phyloP scores from a whole-genome alignment of 1,140 invertebrate genomes.

The Pseudoatta argentina region DNA sequence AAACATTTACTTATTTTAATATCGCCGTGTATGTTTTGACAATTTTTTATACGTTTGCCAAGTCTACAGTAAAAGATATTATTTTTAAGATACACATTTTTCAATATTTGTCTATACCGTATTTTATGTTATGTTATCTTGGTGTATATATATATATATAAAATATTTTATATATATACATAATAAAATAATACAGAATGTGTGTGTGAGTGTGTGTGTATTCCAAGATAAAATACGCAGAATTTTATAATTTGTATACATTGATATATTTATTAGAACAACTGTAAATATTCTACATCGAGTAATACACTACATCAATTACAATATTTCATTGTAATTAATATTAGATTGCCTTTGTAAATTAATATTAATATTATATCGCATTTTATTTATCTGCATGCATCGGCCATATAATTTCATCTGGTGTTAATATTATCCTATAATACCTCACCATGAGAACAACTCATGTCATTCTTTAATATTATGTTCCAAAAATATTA shows the following conservation, averaged over 20 bases:
- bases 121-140: background rate
- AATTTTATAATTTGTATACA: slow-evolving; percentile 10
- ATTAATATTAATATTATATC: slow-evolving; percentile 40
- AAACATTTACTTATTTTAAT: background rate
- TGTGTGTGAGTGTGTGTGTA: too few species aligned
- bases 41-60: background rate
- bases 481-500: slow-evolving; percentile 4
- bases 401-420: slow-evolving; percentile 10
- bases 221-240: background rate
- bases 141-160: too few species aligned
- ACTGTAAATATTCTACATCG: slow-evolving; percentile 2
- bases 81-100: background rate
- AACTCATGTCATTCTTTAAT: background rate
- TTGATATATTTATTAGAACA: slow-evolving; percentile 1
- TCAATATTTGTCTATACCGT: background rate
- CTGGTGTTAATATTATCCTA: slow-evolving; percentile 12
- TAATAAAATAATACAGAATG: background rate
- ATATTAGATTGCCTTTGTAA: slow-evolving; percentile 29
- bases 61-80: background rate
- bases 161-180: too few species aligned
- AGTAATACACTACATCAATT: background rate
- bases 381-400: slow-evolving; percentile 5
- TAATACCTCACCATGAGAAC: background rate
- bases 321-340: slow-evolving; percentile 13
- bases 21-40: background rate